Conservation (phyloP, 2,888 invertebrate genomes). For the Lochmaea capreae region DNA sequence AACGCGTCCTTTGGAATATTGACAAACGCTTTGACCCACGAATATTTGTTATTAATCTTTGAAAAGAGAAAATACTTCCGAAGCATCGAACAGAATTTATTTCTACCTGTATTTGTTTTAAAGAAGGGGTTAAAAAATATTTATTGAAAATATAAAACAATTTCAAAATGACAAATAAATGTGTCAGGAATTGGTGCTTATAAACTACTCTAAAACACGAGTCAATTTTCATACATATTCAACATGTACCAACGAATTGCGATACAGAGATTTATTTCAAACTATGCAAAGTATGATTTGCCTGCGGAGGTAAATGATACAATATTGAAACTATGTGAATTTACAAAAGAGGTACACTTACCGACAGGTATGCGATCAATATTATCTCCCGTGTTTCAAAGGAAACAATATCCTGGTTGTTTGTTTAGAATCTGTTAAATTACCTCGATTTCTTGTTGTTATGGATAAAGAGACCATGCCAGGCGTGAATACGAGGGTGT, state of each 20-base stretch:
- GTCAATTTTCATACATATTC: conserved; percentile 13
- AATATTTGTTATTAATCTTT: conserved; percentile 10
- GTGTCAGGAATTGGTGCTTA: neutral
- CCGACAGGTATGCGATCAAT: conserved; percentile 6
- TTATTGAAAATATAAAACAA: neutral
- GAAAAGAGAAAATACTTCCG: neutral
- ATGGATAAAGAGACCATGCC: neutral
- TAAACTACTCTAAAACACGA: neutral
- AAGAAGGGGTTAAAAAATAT: too few species aligned
- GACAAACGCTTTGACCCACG: conserved; percentile 19
- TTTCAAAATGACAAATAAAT: neutral
- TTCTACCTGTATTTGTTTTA: too few species aligned
- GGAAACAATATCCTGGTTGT: conserved; percentile 8
- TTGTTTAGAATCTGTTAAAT: conserved; percentile 13
- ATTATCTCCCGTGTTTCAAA: conserved; percentile 1
- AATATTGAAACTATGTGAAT: conserved; percentile 14
- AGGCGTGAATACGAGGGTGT: neutral
- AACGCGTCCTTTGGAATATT: conserved; percentile 16
- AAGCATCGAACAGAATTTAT: neutral
- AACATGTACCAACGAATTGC: conserved; percentile 6
- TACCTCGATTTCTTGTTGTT: neutral
- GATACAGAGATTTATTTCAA: conserved; percentile 11
- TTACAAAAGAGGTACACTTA: conserved; percentile 9
- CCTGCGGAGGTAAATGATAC: conserved; percentile 15
- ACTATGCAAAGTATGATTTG: conserved; percentile 16